These are phyloP conservation scores for Marronus borbonicus DNA, from an alignment of 2,888 invertebrate species.

Conservation along the genomic window DNA sequence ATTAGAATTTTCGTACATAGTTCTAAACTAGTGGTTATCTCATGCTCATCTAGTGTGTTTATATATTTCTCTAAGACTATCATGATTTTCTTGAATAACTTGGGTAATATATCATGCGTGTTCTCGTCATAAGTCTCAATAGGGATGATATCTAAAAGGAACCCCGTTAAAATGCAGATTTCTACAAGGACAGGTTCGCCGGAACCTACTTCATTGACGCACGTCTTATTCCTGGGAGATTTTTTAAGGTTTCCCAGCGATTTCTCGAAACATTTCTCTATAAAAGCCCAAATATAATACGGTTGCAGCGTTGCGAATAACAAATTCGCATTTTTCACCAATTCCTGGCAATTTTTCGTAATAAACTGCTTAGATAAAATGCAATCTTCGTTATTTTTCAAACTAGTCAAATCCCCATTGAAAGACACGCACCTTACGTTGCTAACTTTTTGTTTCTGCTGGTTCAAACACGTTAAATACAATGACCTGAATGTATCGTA, in stretches of 20 bases:
- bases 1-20: conserved; percentile 83
- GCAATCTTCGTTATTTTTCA: conserved; percentile 63
- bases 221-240: conserved; percentile 39
- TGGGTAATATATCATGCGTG: conserved; percentile 84
- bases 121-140: conserved; percentile 85
- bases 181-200: conserved; percentile 79
- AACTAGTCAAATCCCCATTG: conserved; percentile 67
- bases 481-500: conserved; percentile 83
- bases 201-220: conserved; percentile 74
- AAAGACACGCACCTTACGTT: conserved; percentile 67
- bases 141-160: conserved; percentile 82
- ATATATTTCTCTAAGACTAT: conserved; percentile 75
- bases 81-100: conserved; percentile 80
- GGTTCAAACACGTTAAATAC: conserved; percentile 72
- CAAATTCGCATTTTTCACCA: conserved; percentile 87
- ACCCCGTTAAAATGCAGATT: conserved; percentile 82
- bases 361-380: conserved; percentile 66
- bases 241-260: conserved; percentile 63
- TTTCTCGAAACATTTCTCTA: conserved; percentile 77
- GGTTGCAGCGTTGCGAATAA: conserved; percentile 87
- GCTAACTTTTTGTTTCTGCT: conserved; percentile 65
- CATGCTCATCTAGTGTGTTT: conserved; percentile 73
- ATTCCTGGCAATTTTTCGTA: conserved; percentile 75
- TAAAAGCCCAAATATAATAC: conserved; percentile 89
- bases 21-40: conserved; percentile 78